Evolutionary conservation across 2,797 vertebrate genomes (phyloP).

Genomic region (Coendou prehensilis): DNA sequence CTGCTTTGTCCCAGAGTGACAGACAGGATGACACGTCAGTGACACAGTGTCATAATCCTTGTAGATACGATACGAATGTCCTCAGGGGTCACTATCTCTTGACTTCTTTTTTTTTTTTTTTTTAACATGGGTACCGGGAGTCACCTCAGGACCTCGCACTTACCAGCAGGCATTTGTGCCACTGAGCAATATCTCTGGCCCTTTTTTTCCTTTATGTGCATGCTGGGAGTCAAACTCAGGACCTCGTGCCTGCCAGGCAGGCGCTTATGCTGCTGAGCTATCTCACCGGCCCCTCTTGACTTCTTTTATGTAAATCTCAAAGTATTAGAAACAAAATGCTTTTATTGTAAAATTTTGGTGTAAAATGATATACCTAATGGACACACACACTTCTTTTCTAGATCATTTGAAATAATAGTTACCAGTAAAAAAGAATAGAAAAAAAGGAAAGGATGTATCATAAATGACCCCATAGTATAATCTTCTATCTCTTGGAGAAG

Average conservation of each 20-base stretch:
- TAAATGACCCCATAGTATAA: not conserved
- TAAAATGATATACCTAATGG: not conserved
- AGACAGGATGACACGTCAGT: not conserved
- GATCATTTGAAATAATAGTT: not conserved
- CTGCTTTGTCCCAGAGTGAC: not conserved
- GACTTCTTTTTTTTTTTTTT: not conserved
- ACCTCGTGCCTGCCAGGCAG: too few species aligned
- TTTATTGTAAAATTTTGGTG: constrained; percentile 64
- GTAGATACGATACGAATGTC: not conserved
- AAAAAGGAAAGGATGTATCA: not conserved
- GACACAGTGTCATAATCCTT: not conserved
- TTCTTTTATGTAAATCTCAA: constrained; percentile 46
- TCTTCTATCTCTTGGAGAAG: constrained; percentile 2
- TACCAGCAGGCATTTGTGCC: too few species aligned
- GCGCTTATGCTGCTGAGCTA: too few species aligned
- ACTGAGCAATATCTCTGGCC: too few species aligned
- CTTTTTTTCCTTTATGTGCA: too few species aligned
- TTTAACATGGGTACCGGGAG: too few species aligned
- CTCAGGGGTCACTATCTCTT: not conserved
- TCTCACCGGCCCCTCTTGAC: not conserved
- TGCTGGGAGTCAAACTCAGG: too few species aligned
- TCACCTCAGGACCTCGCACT: too few species aligned
- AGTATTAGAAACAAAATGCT: constrained; percentile 24
- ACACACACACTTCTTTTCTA: not conserved
- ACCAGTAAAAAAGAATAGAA: not conserved